A percentile compares a stretch with the other conserved stretches of the same genome.
These are phyloP conservation scores for Aporophyla lueneburgensis DNA, from an alignment of 2,888 invertebrate species.

Conservation along the genomic window DNA sequence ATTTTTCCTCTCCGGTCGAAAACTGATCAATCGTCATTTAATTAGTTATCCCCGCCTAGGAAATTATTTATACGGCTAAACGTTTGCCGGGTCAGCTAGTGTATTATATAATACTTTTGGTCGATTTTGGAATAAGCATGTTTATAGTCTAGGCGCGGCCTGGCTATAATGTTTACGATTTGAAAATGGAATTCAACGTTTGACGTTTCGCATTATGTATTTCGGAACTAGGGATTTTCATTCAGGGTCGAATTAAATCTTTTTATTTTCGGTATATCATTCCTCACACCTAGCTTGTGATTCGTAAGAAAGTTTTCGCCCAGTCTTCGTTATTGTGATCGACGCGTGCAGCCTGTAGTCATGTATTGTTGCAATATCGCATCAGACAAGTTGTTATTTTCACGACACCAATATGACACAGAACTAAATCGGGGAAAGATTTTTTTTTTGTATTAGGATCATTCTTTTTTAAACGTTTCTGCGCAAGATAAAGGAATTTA, in stretches of 20 bases:
- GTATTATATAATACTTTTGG: not conserved
- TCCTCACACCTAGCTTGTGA: not conserved
- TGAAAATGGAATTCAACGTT: slow-evolving; percentile 76
- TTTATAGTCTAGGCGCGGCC: slow-evolving; percentile 64
- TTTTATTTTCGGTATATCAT: not conserved
- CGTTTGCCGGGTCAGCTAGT: too few species aligned
- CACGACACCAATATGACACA: not conserved
- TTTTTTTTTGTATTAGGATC: too few species aligned
- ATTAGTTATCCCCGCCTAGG: too few species aligned
- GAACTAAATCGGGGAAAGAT: not conserved
- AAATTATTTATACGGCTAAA: too few species aligned
- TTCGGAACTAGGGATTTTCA: not conserved
- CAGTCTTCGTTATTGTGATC: not conserved
- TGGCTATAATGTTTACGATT: slow-evolving; percentile 70
- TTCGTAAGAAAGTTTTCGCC: not conserved
- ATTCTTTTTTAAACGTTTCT: too few species aligned
- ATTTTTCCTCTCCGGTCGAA: too few species aligned
- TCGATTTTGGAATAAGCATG: slow-evolving; percentile 27
- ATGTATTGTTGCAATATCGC: not conserved
- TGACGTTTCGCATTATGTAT: too few species aligned
- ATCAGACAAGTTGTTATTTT: not conserved
- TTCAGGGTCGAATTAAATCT: not conserved
- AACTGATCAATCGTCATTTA: too few species aligned
- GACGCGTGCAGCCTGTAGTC: not conserved
- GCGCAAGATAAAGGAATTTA: not conserved